Percentiles rank a stretch among this genome's conserved stretches.
Evolutionary conservation across 2,113 vertebrate genomes (phyloP).

Genomic region (Benitochromis conjunctus): DNA sequence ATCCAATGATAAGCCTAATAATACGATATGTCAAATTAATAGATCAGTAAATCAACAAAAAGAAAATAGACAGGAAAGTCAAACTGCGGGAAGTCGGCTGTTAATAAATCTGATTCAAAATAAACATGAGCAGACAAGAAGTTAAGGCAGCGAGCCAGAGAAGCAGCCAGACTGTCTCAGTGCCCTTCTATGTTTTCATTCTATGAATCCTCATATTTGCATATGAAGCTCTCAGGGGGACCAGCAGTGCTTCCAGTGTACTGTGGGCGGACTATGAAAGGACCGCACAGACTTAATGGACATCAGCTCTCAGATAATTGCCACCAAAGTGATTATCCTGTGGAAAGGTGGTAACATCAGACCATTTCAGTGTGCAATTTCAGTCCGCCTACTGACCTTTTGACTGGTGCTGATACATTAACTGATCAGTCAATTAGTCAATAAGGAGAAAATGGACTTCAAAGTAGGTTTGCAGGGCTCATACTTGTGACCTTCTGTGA

Average conservation of each 20-base stretch:
- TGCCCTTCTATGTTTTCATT: neutral
- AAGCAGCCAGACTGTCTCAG: neutral
- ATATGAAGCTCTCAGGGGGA: neutral
- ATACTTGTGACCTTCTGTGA: neutral
- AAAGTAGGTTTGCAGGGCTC: neutral
- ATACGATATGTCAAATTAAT: neutral
- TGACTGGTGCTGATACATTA: neutral
- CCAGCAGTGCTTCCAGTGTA: neutral
- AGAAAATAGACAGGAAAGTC: neutral
- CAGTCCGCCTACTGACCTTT: neutral
- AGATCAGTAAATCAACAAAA: neutral
- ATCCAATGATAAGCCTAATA: too few species aligned
- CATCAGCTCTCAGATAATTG: neutral
- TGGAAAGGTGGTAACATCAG: neutral
- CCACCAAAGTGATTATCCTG: neutral
- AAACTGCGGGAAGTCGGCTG: neutral
- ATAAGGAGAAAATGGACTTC: neutral
- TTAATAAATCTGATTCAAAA: neutral
- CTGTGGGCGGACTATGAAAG: neutral
- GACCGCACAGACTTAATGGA: neutral
- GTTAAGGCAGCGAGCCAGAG: neutral
- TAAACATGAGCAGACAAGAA: neutral
- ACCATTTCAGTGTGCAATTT: neutral
- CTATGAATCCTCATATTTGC: neutral
- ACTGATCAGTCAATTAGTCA: neutral